Percentiles rank a stretch among this genome's conserved stretches.
These are phyloP conservation scores for Syrista parreyssii DNA, from an alignment of 2,888 invertebrate genomes.

Conservation along the genomic window DNA sequence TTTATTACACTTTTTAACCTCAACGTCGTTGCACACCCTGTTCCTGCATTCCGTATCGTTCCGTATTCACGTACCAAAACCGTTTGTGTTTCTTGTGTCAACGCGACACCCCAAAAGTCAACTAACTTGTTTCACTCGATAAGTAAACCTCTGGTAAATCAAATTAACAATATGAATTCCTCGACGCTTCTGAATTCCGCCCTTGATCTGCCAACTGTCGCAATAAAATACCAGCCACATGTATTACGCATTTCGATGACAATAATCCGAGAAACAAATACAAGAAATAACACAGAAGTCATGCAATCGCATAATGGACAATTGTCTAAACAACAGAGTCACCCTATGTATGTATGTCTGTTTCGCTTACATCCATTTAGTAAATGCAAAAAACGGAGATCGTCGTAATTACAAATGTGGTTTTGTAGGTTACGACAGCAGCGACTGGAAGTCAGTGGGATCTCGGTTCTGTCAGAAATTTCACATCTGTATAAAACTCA, in stretches of 20 bases:
- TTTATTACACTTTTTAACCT: background rate
- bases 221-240: background rate
- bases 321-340: background rate
- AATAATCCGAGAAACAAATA: background rate
- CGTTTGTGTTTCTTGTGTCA: background rate
- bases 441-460: background rate
- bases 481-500: background rate
- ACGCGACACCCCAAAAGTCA: background rate
- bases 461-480: background rate
- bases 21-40: background rate
- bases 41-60: too few relatives aligned
- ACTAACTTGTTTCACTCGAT: background rate
- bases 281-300: background rate
- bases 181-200: background rate
- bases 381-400: background rate
- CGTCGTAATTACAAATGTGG: background rate
- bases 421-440: background rate
- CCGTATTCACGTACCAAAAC: background rate
- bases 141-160: background rate
- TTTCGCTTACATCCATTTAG: background rate
- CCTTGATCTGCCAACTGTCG: background rate
- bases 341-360: background rate
- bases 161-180: too few relatives aligned
- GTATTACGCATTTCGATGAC: background rate
- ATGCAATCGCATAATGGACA: background rate